Percentiles rank a stretch among this genome's conserved stretches.
Conservation (phyloP, 2,113 vertebrate species). For the Copsychus sechellarum region DNA sequence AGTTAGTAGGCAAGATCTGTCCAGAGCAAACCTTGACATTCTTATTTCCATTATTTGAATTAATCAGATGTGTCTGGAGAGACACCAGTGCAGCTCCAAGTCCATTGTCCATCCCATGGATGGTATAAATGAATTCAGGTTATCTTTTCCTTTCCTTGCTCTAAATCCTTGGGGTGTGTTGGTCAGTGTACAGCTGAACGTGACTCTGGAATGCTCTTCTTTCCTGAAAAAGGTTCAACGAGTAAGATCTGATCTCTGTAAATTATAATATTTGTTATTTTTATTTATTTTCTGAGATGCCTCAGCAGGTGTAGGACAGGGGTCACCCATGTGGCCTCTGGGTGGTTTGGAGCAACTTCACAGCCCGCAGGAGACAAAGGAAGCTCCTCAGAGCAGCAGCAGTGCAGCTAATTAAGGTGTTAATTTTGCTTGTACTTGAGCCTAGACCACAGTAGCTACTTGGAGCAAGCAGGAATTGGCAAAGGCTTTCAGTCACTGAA, state of each 20-base stretch:
- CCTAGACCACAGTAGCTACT: background rate
- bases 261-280: background rate
- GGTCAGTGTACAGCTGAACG: accelerated
- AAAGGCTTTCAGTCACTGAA: background rate
- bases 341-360: background rate
- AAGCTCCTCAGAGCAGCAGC: background rate
- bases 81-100: background rate
- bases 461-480: background rate
- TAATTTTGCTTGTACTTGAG: background rate
- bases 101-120: background rate
- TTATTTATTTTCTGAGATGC: background rate
- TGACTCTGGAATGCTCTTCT: background rate
- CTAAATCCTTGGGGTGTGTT: background rate
- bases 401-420: background rate
- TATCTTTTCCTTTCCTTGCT: background rate
- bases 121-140: background rate
- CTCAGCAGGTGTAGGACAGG: background rate
- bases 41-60: background rate
- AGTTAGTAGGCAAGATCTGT: background rate
- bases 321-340: too few relatives aligned
- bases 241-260: background rate
- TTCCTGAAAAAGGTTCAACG: background rate
- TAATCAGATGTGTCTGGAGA: background rate
- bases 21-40: background rate
- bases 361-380: background rate